Evolutionary conservation across 2,888 invertebrate genomes (phyloP).

Genomic region (Gibbula magus): DNA sequence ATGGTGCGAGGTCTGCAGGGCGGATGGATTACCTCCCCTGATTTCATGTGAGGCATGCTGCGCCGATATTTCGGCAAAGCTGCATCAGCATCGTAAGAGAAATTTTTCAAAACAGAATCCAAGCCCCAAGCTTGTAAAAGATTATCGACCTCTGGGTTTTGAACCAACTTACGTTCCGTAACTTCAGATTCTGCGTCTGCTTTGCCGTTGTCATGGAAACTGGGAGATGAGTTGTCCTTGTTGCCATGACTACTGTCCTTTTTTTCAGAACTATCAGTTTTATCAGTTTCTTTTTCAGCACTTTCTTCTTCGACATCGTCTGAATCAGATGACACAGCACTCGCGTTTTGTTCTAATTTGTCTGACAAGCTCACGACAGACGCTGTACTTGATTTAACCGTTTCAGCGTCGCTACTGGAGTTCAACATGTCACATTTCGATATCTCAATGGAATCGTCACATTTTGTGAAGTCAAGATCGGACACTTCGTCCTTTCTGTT

Average conservation of each 20-base stretch:
- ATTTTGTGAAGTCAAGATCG: neutral
- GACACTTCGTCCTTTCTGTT: neutral
- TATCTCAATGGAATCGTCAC: slow-evolving; percentile 12
- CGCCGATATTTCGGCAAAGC: neutral
- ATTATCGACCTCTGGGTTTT: neutral
- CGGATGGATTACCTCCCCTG: neutral
- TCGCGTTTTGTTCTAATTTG: slow-evolving; percentile 14
- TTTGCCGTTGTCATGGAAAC: neutral
- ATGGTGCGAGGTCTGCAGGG: neutral
- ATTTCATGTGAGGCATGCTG: neutral
- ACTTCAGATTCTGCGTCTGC: neutral
- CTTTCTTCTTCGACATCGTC: neutral
- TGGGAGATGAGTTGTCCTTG: neutral
- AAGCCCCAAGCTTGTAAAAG: slow-evolving; percentile 14
- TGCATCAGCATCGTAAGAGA: neutral
- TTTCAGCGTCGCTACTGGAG: neutral
- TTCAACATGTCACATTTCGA: slow-evolving; percentile 7
- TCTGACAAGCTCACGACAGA: slow-evolving; percentile 6
- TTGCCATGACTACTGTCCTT: neutral
- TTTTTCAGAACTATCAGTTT: neutral
- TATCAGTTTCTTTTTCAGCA: neutral
- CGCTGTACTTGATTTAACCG: neutral
- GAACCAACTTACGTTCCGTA: slow-evolving; percentile 3
- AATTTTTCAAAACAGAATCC: neutral
- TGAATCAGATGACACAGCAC: neutral